A percentile compares a stretch with the other conserved stretches of the same genome.
phyloP scores from a whole-genome alignment of 35 echinoderm and acorn worm species.

The Strongylocentrotus purpuratus region DNA sequence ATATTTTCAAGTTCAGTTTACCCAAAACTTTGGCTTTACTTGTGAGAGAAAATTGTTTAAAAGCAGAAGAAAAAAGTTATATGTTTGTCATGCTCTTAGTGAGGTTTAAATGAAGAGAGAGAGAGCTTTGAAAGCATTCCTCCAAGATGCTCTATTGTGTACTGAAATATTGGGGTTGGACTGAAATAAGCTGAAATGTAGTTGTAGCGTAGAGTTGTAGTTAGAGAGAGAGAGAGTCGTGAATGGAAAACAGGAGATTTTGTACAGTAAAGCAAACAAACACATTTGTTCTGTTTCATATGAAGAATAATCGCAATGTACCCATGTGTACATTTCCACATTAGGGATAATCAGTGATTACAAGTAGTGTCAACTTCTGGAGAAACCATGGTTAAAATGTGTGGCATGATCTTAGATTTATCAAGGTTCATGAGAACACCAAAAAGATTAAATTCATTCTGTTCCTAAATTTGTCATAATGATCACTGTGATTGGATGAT shows the following conservation, averaged over 20 bases:
- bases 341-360: no score
- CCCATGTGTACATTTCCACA: no score
- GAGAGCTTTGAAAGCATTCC: slow-evolving; percentile 21
- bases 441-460: no score
- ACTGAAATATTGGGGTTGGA: slow-evolving; percentile 50
- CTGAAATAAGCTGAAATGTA: slow-evolving; percentile 42
- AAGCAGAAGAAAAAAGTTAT: background rate
- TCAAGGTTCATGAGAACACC: no score
- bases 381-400: no score
- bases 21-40: background rate
- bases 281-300: background rate
- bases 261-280: background rate
- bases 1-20: background rate
- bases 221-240: background rate
- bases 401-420: no score
- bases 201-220: slow-evolving; percentile 1
- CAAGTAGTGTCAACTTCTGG: no score
- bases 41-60: background rate
- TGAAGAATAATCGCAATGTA: no score
- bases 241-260: background rate
- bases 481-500: no score
- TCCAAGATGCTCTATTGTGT: slow-evolving; percentile 16
- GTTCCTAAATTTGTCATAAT: no score
- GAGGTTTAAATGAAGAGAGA: background rate
- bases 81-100: background rate